Evolutionary conservation across 2,797 vertebrate genomes (phyloP), one percentile per base, ranked within the genome.

Genomic region (Echeneis naucrates): DNA sequence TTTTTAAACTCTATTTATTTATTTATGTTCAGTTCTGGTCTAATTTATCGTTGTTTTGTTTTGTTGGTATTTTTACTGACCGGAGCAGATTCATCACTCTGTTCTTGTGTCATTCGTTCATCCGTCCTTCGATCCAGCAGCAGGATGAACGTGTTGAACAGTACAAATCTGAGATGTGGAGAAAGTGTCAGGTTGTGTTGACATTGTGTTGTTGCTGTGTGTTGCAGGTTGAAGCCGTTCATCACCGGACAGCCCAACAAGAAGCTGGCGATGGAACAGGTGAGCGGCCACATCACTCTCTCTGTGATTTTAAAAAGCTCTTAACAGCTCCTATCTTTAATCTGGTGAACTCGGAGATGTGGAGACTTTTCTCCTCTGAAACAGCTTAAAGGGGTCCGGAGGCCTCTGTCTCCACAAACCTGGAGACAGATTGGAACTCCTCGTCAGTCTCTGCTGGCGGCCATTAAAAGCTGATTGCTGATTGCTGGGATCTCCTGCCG

Each of bases 141-240:
- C 38, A 40, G 38, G 3, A 17, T 38, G 32, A 33, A 33, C 8
- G 8, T 9, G 32, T 9, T 33, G 2, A 33, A 33, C 32, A 7
- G 1, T 33, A 37, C 35, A 35, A 35, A 35, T 35, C 35, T 35
- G 8, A 37, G 9, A 40, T 7, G 37, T 26, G 11, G 4, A 32
- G 10, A 24, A 23, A 16, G 45, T 47, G n/a, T 35, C 19, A 2
- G 11, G 0, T 8, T 4, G n/a, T 38, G 32, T 38, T 71, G n/a
- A 54, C 5, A 14, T 12, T 73, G 37, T 38, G 14, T 12, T 73
- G 37, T 38, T 14, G 8, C n/a, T 9, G 5, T 88, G 62, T 88
- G 55, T 91, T 92, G 19, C 88, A 98, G 97, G 88, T 87, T 97
- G 82, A 94, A 94, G 84, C 96, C 96, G 0, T 91, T 96, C 85